phyloP scores from a whole-genome alignment of 2,888 invertebrate species.

The Netelia virgata region DNA sequence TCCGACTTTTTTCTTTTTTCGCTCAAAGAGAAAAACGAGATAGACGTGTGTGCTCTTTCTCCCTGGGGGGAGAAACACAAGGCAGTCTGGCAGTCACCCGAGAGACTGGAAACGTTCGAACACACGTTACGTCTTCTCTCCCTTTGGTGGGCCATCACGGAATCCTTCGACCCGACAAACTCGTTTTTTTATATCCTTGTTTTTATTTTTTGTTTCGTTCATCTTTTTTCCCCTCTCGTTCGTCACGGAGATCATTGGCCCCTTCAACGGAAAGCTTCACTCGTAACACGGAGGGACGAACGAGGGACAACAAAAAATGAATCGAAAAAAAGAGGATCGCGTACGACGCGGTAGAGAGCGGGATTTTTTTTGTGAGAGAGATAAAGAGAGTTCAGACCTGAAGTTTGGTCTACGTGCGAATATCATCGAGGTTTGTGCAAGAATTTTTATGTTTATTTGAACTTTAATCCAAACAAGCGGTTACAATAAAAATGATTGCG shows the following conservation, averaged over 20 bases:
- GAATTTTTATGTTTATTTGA: neutral
- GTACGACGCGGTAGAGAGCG: neutral
- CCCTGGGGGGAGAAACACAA: slow-evolving; percentile 23
- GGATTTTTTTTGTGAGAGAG: neutral
- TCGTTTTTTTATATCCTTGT: slow-evolving; percentile 42
- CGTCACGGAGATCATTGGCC: slow-evolving; percentile 10
- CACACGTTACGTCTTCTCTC: slow-evolving; percentile 60
- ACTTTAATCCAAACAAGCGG: neutral
- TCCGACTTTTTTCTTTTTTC: slow-evolving; percentile 60
- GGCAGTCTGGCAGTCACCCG: slow-evolving; percentile 53
- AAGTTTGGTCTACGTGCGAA: slow-evolving; percentile 3
- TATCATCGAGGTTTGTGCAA: slow-evolving; percentile 10
- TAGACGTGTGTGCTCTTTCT: neutral
- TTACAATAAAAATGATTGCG: slow-evolving; percentile 31
- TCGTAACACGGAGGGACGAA: neutral
- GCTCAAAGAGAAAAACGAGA: slow-evolving; percentile 29
- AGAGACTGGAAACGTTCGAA: slow-evolving; percentile 28
- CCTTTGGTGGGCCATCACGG: slow-evolving; percentile 44
- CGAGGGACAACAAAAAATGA: slow-evolving; percentile 16
- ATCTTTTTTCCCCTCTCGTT: slow-evolving; percentile 10
- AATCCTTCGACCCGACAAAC: slow-evolving; percentile 55
- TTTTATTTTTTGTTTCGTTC: slow-evolving; percentile 15
- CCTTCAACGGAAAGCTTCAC: slow-evolving; percentile 35
- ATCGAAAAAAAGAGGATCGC: neutral
- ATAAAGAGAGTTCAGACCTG: slow-evolving; percentile 33